phyloP scores from a whole-genome alignment of 1,140 invertebrate species.

The Eriocheir sinensis region DNA sequence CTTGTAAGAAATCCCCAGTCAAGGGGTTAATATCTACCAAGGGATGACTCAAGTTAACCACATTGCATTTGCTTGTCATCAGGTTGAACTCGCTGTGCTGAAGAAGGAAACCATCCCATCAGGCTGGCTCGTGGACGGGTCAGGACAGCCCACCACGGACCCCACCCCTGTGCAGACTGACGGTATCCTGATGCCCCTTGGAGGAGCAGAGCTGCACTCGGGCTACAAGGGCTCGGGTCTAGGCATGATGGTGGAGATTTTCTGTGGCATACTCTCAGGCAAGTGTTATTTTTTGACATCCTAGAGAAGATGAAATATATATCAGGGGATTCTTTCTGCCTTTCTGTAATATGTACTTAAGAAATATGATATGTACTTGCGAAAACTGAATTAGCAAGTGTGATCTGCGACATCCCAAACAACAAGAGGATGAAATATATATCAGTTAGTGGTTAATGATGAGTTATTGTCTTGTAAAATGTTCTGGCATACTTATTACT shows the following conservation, averaged over 20 bases:
- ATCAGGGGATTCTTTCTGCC: no score
- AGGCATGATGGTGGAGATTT: conserved; percentile 92
- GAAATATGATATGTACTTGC: no score
- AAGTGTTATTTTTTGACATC: no score
- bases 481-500: no score
- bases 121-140: conserved; percentile 91
- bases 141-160: conserved; percentile 87
- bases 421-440: no score
- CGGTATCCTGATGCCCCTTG: conserved; percentile 90
- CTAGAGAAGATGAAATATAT: no score
- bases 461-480: no score
- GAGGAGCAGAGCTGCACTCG: conserved; percentile 89
- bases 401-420: no score
- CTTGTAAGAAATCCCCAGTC: not conserved
- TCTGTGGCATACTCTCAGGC: conserved; percentile 88
- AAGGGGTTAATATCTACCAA: not conserved
- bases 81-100: conserved; percentile 88
- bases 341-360: no score
- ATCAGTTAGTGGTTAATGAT: no score
- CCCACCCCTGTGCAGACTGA: conserved; percentile 84
- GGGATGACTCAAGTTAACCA: not conserved
- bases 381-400: no score
- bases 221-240: conserved; percentile 97
- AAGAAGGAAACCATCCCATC: conserved; percentile 90
- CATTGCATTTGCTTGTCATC: not conserved